Percentiles rank a stretch among this genome's conserved stretches.
These are phyloP conservation scores for Lasioglossum lativentre DNA, from an alignment of 2,888 invertebrate genomes.

Conservation along the genomic window DNA sequence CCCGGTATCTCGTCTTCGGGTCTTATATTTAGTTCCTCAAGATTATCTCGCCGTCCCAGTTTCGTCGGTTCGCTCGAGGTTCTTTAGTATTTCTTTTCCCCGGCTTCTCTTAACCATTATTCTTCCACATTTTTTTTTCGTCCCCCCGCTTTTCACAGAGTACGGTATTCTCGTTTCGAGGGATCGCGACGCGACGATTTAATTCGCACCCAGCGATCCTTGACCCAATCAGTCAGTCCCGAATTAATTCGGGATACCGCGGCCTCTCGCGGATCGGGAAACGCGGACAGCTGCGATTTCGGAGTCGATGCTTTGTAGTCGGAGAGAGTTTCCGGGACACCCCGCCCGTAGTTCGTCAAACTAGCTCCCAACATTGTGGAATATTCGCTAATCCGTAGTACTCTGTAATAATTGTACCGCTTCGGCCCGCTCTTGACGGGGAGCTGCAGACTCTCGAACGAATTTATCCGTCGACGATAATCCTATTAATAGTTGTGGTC, in stretches of 20 bases:
- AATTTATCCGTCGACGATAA: slow-evolving; percentile 8
- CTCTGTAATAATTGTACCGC: slow-evolving; percentile 32
- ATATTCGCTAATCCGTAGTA: slow-evolving; percentile 27
- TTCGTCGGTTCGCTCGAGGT: slow-evolving; percentile 5
- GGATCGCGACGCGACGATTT: neutral
- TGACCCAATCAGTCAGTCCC: neutral
- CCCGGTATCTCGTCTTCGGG: neutral
- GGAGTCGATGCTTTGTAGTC: neutral
- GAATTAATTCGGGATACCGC: slow-evolving; percentile 5
- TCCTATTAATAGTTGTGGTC: slow-evolving; percentile 27
- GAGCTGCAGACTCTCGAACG: neutral
- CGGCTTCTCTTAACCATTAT: slow-evolving; percentile 6
- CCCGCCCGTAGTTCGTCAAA: neutral
- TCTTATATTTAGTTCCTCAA: slow-evolving; percentile 14
- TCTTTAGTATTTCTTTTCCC: neutral
- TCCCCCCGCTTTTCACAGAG: neutral
- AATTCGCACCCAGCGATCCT: neutral
- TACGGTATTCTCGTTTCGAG: neutral
- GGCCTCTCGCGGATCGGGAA: neutral
- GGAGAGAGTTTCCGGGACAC: neutral
- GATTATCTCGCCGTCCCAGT: slow-evolving; percentile 7
- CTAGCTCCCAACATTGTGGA: neutral
- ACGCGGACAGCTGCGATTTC: neutral
- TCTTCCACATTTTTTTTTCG: neutral
- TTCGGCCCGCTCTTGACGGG: neutral